phyloP scores from a whole-genome alignment of 2,797 vertebrate genomes.

The Myiotriccus ornatus region DNA sequence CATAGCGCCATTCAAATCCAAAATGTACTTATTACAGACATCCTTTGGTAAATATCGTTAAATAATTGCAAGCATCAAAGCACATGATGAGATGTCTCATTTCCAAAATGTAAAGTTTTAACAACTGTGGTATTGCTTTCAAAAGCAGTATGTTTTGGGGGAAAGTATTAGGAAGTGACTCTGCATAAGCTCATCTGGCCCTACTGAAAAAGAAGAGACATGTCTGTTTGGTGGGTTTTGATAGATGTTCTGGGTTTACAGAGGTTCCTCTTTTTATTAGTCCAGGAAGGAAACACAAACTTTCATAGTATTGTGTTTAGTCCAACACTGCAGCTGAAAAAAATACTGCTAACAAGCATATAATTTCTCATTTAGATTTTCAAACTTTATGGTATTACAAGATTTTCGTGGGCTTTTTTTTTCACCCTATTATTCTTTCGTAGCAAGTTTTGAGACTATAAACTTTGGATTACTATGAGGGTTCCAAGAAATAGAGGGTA shows the following conservation, averaged over 20 bases:
- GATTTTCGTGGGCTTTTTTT: not conserved
- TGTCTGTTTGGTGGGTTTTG: not conserved
- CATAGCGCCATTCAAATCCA: not conserved
- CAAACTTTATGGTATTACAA: not conserved
- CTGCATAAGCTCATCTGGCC: not conserved
- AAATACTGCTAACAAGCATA: not conserved
- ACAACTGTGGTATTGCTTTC: not conserved
- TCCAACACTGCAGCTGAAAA: not conserved
- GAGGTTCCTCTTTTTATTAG: not conserved
- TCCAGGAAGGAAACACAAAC: not conserved
- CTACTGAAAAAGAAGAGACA: not conserved
- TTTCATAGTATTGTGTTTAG: not conserved
- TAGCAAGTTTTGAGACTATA: not conserved
- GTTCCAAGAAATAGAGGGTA: not conserved
- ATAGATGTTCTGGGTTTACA: not conserved
- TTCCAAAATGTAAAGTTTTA: not conserved
- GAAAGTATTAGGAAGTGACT: not conserved
- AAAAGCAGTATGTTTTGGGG: not conserved
- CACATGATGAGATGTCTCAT: not conserved
- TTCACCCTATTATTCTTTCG: not conserved
- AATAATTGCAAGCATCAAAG: not conserved
- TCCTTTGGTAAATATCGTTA: not conserved
- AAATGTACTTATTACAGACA: not conserved
- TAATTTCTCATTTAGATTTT: not conserved
- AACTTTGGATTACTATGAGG: not conserved